A percentile compares a stretch with the other conserved stretches of the same genome.
Evolutionary conservation across 2,888 invertebrate species (phyloP).

Genomic region (Ommatoiulus sabulosus): DNA sequence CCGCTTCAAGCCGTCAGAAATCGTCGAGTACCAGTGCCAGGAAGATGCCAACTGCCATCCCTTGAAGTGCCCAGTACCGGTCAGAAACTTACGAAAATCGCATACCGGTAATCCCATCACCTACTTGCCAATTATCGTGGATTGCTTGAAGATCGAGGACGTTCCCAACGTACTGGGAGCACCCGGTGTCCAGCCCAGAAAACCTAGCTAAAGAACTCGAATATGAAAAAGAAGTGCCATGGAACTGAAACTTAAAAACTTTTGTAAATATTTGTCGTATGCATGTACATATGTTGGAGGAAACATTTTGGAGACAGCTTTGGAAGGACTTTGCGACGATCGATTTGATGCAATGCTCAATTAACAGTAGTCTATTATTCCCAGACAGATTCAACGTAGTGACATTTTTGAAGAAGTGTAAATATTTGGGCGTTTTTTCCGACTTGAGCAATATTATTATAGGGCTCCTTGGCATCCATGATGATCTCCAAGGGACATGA

Average conservation of each 20-base stretch:
- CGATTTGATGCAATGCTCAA: no score
- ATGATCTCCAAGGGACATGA: no score
- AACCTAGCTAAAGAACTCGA: background rate
- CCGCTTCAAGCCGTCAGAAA: background rate
- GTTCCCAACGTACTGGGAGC: background rate
- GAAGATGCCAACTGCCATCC: background rate
- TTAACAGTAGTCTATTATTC: no score
- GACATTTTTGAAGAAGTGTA: no score
- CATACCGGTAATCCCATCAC: background rate
- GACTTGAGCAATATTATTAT: no score
- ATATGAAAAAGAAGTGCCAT: background rate
- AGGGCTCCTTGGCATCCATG: no score
- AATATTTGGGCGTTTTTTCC: no score
- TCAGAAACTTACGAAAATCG: background rate
- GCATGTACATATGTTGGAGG: no score
- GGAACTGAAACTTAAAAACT: background rate
- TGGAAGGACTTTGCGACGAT: no score
- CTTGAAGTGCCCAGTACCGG: slow-evolving; percentile 8
- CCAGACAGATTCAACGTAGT: no score
- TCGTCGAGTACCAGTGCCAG: background rate
- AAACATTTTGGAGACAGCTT: no score
- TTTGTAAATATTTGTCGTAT: no score
- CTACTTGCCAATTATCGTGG: background rate
- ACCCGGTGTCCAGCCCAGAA: background rate
- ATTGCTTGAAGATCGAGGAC: background rate